A percentile compares a stretch with the other conserved stretches of the same genome.
These are phyloP conservation scores for Otis tarda DNA, from an alignment of 2,113 vertebrate species.

Conservation along the genomic window DNA sequence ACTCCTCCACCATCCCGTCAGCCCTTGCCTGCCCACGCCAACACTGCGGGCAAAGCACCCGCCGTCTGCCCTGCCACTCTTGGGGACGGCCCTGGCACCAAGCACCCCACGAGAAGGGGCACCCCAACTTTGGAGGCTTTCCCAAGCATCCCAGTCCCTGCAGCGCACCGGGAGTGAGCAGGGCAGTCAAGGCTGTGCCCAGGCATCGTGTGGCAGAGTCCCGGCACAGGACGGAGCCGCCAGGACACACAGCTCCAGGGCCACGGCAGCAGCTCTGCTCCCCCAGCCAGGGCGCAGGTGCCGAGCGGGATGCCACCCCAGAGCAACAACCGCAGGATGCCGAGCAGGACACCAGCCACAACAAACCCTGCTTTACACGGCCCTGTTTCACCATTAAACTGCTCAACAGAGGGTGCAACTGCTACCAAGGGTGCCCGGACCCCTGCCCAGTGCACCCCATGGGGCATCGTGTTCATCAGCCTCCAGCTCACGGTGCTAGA, in stretches of 20 bases:
- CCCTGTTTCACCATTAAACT: background rate
- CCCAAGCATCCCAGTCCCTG: background rate
- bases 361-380: background rate
- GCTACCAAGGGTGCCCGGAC: rapidly evolving
- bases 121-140: background rate
- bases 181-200: rapidly evolving
- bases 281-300: rapidly evolving
- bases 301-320: background rate
- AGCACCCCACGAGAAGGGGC: background rate
- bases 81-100: rapidly evolving
- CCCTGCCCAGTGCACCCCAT: background rate
- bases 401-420: background rate
- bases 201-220: rapidly evolving
- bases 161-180: rapidly evolving
- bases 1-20: rapidly evolving
- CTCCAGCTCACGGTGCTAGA: rapidly evolving
- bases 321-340: rapidly evolving
- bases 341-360: background rate
- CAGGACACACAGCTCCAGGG: background rate
- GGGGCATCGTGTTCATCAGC: background rate
- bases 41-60: rapidly evolving
- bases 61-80: rapidly evolving
- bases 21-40: rapidly evolving
- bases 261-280: background rate
- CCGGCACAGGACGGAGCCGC: rapidly evolving